phyloP scores from a whole-genome alignment of 2,797 vertebrate genomes.

The Eulemur coronatus region DNA sequence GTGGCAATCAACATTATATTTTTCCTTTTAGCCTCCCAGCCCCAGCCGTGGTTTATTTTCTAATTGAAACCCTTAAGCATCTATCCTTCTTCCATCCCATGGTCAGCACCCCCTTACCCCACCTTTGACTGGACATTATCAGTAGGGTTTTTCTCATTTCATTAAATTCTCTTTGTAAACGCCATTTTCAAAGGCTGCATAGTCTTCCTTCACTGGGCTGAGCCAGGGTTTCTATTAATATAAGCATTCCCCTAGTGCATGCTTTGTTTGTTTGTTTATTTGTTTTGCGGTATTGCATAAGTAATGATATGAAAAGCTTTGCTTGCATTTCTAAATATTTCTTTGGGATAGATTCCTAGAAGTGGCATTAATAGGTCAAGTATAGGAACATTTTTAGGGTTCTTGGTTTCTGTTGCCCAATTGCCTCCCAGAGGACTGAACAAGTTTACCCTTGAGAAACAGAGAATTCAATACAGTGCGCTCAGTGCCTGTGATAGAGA shows the following conservation, averaged over 20 bases:
- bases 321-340: not conserved
- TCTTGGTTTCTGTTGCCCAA: slow-evolving; percentile 14
- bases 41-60: not conserved
- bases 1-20: not conserved
- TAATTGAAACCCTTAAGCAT: not conserved
- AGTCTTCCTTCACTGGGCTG: not conserved
- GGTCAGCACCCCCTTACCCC: not conserved
- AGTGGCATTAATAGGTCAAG: not conserved
- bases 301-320: not conserved
- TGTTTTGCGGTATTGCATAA: not conserved
- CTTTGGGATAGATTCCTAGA: not conserved
- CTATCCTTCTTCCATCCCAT: not conserved
- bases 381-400: not conserved
- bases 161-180: not conserved
- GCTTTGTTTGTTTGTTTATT: not conserved
- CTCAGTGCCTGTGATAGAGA: not conserved
- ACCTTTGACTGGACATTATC: not conserved
- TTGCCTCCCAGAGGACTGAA: not conserved
- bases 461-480: not conserved
- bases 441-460: not conserved
- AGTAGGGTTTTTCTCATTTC: not conserved
- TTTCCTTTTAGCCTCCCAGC: not conserved
- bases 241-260: not conserved
- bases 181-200: not conserved
- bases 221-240: too few relatives aligned